Evolutionary conservation across 2,888 invertebrate genomes (phyloP), one percentile per base, ranked within the genome.

Genomic region (Meteorus colon): DNA sequence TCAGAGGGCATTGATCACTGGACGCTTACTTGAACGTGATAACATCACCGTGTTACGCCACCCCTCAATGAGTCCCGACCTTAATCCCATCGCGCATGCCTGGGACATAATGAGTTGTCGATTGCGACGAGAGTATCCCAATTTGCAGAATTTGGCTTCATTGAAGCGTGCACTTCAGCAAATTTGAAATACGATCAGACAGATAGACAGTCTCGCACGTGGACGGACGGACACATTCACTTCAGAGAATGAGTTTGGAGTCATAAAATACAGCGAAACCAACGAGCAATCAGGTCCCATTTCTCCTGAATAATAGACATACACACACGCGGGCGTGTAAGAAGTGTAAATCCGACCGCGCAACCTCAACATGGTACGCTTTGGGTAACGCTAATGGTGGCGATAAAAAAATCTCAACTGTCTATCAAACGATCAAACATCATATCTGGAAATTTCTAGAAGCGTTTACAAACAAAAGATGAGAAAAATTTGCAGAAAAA

Each of bases 1-100:
- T 51, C 78, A 79, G 19, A 60, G 41, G n/a, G 79, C 77, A 29
- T 60, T 19, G 16, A 31, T 74, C 0, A 77, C 77, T 8, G 65
- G 78, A 6, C 6, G 34, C 6, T 34, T 34, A 4, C 6, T 6
- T 34, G 34, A 34, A 34, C 34, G 6, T 3, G 3, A 34, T 34
- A 6, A 34, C 34, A 34, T 34, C 34, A 34, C 34, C 3, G 3
- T 34, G 34, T 6, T 34, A 6, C 34, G 4, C 3, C 34, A 34
- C 34, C 34, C 34, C 3, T 6, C 34, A 34, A 34, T 34, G 73
- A 76, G 72, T 31, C 73, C 72, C 10, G 76, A 76, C 59, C 45
- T 76, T 1, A 72, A 76, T 29, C 76, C 72, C 1, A 76, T 76
- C 4, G 72, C 72, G 34, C 72, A 73, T 48, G 75, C 48, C 51